Evolutionary conservation across 2,797 vertebrate genomes (phyloP).

Genomic region (Podargus strigoides): DNA sequence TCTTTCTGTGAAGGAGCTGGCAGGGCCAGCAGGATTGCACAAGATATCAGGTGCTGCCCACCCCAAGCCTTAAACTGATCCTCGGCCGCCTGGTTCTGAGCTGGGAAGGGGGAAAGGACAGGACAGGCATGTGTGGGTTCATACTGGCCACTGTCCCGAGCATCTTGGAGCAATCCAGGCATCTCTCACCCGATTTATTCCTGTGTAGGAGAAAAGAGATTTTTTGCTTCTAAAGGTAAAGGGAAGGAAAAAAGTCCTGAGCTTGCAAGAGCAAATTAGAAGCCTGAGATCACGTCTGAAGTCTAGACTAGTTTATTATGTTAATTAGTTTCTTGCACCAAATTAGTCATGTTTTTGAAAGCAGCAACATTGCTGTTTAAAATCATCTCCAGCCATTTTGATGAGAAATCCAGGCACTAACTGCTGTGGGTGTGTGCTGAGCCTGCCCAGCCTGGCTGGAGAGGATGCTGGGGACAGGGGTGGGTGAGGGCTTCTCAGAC

Average conservation of each 20-base stretch:
- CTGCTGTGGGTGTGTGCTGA: neutral
- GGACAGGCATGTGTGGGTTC: rapidly evolving
- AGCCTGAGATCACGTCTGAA: conserved; percentile 6
- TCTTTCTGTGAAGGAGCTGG: neutral
- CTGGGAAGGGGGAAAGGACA: neutral
- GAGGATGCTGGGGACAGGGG: neutral
- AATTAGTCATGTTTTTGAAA: neutral
- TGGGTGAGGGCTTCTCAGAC: neutral
- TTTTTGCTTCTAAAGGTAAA: neutral
- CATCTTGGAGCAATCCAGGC: neutral
- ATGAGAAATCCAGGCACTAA: neutral
- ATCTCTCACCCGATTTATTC: neutral
- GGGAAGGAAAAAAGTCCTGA: neutral
- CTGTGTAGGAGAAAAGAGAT: neutral
- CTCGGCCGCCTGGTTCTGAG: neutral
- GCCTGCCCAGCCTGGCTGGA: neutral
- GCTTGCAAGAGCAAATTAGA: neutral
- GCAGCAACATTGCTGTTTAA: neutral
- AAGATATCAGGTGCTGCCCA: neutral
- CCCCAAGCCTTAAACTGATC: neutral
- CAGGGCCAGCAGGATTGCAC: neutral
- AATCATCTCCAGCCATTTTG: neutral
- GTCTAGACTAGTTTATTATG: conserved; percentile 30
- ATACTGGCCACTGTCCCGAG: neutral
- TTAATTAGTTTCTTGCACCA: conserved; percentile 5